These are phyloP conservation scores for Stenurella melanura DNA, from an alignment of 2,888 invertebrate genomes.

Conservation along the genomic window DNA sequence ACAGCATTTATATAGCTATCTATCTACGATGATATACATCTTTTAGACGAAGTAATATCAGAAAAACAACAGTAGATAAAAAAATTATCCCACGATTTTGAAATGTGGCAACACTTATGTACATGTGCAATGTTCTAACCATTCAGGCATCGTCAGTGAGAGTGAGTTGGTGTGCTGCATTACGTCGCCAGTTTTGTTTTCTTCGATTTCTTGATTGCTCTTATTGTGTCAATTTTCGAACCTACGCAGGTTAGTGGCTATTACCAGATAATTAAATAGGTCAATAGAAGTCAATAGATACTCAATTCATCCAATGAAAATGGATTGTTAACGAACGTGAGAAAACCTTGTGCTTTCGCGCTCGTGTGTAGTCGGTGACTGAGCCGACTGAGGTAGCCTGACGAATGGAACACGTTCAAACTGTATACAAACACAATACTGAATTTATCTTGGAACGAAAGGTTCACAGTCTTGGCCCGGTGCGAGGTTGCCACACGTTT, in stretches of 20 bases:
- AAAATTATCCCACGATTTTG: background rate
- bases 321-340: conserved; percentile 22
- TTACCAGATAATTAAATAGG: conserved; percentile 38
- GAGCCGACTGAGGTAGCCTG: background rate
- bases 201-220: conserved; percentile 1
- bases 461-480: background rate
- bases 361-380: background rate
- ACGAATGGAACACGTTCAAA: background rate
- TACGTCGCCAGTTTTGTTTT: background rate
- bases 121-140: background rate
- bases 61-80: background rate
- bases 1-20: too few species aligned
- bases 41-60: background rate
- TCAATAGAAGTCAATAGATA: conserved; percentile 43
- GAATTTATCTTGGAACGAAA: background rate
- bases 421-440: background rate
- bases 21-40: too few species aligned
- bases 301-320: conserved; percentile 24
- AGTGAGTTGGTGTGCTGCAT: background rate
- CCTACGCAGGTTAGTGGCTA: conserved; percentile 42
- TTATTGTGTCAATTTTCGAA: conserved; percentile 25
- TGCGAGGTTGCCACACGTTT: background rate
- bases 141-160: background rate
- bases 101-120: background rate
- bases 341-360: conserved; percentile 10